A percentile compares a stretch with the other conserved stretches of the same genome.
Evolutionary conservation across 2,888 invertebrate genomes (phyloP).

Genomic region (Diploptera punctata): DNA sequence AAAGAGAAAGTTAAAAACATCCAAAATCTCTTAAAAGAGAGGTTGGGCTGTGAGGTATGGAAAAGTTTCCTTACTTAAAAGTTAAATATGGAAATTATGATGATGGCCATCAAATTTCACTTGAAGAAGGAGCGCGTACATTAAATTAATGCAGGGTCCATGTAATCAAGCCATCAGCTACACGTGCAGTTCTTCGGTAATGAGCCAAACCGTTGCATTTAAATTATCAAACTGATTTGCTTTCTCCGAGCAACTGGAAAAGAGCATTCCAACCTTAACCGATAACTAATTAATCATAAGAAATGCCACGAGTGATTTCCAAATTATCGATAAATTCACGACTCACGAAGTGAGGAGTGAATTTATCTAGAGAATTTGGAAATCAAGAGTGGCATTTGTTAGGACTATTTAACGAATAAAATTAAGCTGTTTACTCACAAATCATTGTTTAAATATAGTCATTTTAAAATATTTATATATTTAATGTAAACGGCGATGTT

Average conservation of each 20-base stretch:
- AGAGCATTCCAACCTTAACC: not conserved
- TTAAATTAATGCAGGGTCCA: conserved; percentile 14
- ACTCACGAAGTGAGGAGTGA: too few species aligned
- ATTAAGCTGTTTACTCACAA: too few species aligned
- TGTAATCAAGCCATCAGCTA: not conserved
- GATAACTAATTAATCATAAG: too few species aligned
- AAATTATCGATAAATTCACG: too few species aligned
- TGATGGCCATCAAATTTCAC: conserved; percentile 6
- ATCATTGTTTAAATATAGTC: too few species aligned
- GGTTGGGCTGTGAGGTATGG: not conserved
- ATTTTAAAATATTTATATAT: too few species aligned
- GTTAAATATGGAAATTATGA: not conserved
- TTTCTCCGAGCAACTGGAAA: not conserved
- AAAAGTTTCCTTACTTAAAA: conserved; percentile 2
- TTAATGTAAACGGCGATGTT: too few species aligned
- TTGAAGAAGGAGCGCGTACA: conserved; percentile 2
- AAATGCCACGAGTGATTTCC: too few species aligned
- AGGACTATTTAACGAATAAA: too few species aligned
- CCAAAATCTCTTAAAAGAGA: not conserved
- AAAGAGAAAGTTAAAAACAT: not conserved
- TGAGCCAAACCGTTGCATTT: conserved; percentile 10
- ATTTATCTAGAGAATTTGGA: too few species aligned
- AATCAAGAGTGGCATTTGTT: too few species aligned
- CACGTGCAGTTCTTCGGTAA: not conserved
- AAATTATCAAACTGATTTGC: conserved; percentile 9